Evolutionary conservation across 1,140 invertebrate species (phyloP).

Genomic region (Drosophila rufa): DNA sequence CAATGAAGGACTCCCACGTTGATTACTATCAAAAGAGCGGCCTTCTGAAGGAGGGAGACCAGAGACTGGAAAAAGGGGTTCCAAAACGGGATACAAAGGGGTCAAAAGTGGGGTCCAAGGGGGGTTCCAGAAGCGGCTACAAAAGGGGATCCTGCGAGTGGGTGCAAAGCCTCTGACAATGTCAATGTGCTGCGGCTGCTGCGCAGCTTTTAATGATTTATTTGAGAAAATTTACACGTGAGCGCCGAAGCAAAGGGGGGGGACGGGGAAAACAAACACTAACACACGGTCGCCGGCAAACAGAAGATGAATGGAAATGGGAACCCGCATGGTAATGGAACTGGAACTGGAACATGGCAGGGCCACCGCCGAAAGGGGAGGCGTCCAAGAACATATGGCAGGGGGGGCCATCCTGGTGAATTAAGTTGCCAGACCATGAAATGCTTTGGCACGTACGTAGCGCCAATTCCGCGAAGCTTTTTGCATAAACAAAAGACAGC

Average conservation of each 20-base stretch:
- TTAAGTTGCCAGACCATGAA: slow-evolving; percentile 83
- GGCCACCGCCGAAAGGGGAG: background rate
- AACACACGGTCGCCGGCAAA: slow-evolving; percentile 31
- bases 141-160: slow-evolving; percentile 20
- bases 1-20: slow-evolving; percentile 75
- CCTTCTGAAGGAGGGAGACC: slow-evolving; percentile 25
- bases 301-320: slow-evolving; percentile 71
- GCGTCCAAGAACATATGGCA: slow-evolving; percentile 16
- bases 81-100: slow-evolving; percentile 13
- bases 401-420: slow-evolving; percentile 51
- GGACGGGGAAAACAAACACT: slow-evolving; percentile 55
- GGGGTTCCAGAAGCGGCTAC: slow-evolving; percentile 2
- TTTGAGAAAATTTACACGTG: slow-evolving; percentile 83
- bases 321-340: slow-evolving; percentile 33
- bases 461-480: slow-evolving; percentile 79
- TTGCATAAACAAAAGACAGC: slow-evolving; percentile 76
- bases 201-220: slow-evolving; percentile 81
- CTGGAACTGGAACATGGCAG: slow-evolving; percentile 22
- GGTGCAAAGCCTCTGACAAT: slow-evolving; percentile 62
- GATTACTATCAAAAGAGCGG: slow-evolving; percentile 78
- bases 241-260: slow-evolving; percentile 52
- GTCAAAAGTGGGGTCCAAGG: background rate
- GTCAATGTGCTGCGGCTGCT: slow-evolving; percentile 70
- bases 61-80: slow-evolving; percentile 13
- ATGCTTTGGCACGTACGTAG: slow-evolving; percentile 81